Base-by-base conservation (phyloP, 2,113 vertebrate species). In the Apodemus sylvaticus region DNA sequence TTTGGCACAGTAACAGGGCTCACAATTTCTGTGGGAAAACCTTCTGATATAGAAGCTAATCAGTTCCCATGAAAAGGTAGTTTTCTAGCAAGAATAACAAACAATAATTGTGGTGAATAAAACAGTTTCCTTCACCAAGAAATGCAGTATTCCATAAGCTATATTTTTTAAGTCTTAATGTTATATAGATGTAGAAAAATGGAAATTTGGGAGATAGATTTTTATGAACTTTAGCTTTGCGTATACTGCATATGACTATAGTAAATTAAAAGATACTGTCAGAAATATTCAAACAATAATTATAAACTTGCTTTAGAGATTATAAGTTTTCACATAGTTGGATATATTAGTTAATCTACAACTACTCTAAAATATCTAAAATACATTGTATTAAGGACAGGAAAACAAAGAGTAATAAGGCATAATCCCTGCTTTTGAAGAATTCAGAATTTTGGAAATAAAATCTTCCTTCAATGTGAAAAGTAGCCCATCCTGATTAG, bases 221-320 rank as follows among this genome's bases (percentile, higher is more conserved):
- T 98, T 97, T 97, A 96, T 97, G 95, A 91, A 97, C 96, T 95
- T 98, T 96, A 96, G 90, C 97, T 96, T 91, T 88, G 64, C 71
- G 88, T 94, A 94, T 60, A 94, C 96, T 97, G 94, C 95, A 98
- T 98, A 96, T 97, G 98, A 97, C 92, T 87, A 97, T 68, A 97
- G 95, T 79, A 96, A 98, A 92, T 97, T n/a, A 97, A 97, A 97
- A 98, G 14, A 81, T n/a, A 64, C 10, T 91, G 45, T 39, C 79
- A 45, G 48, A 95, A 94, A 68, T 31, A 78, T 89, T 48, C 51
- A 62, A 77, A 51, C 8, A 92, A 29, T 58, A 76, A 71, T 48
- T 62, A 76, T 62, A 45, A 11, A 48, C n/a, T 82, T 96, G 3
- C 58, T 94, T 95, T 86, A 62, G 26, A 85, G 36, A 19, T 13